A percentile compares a stretch with the other conserved stretches of the same genome.
Evolutionary conservation across 2,113 vertebrate genomes (phyloP).

Genomic region (Gymnogyps californianus): DNA sequence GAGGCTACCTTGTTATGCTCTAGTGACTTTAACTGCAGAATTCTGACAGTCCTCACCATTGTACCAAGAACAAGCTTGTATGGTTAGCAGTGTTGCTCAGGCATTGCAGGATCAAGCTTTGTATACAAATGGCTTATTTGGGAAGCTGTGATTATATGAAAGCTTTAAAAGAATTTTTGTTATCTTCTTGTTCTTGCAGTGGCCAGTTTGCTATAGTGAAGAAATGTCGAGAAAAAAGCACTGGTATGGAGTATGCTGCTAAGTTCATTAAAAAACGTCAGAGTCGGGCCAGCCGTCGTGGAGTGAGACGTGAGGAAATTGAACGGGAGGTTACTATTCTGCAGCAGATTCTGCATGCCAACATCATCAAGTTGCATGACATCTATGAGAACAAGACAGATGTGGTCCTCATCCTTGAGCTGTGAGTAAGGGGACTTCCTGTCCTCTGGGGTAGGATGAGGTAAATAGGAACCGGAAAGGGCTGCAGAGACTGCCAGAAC

Average conservation of each 20-base stretch:
- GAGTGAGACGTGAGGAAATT: slow-evolving; percentile 88
- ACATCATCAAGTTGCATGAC: slow-evolving; percentile 88
- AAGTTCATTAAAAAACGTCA: slow-evolving; percentile 97
- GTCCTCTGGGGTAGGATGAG: not conserved
- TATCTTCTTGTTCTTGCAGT: slow-evolving; percentile 66
- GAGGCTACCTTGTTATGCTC: not conserved
- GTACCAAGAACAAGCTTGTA: not conserved
- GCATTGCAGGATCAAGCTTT: not conserved
- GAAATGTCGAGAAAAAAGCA: slow-evolving; percentile 85
- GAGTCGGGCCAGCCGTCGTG: slow-evolving; percentile 85
- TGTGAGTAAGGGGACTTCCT: slow-evolving; percentile 81
- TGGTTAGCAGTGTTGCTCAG: not conserved
- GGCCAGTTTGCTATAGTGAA: slow-evolving; percentile 97
- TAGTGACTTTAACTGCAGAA: not conserved
- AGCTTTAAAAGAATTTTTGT: not conserved
- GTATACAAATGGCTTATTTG: not conserved
- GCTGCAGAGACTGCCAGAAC: not conserved
- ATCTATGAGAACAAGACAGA: slow-evolving; percentile 94
- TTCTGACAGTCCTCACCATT: not conserved
- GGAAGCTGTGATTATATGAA: not conserved
- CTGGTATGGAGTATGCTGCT: slow-evolving; percentile 82
- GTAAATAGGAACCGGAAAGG: not conserved
- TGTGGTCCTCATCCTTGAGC: slow-evolving; percentile 93
- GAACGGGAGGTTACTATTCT: slow-evolving; percentile 93
- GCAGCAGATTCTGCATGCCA: slow-evolving; percentile 85